These are phyloP conservation scores for Sebastes reedi DNA, from an alignment of 2,797 vertebrate genomes.

Conservation along the genomic window DNA sequence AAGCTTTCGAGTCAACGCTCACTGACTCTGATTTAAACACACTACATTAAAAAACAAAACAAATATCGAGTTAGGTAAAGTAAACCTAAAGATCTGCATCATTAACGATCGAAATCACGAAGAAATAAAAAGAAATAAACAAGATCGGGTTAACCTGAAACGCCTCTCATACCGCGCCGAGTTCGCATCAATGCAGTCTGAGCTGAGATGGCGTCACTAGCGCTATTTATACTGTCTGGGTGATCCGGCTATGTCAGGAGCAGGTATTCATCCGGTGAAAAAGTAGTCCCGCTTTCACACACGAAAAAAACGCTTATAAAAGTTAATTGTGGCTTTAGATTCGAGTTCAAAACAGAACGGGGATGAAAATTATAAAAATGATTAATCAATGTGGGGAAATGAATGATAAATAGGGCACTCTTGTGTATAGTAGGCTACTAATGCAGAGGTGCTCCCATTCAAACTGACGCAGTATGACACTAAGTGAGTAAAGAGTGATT, in stretches of 20 bases:
- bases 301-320: not conserved
- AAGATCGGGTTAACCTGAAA: conserved; percentile 1
- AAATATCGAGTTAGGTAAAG: not conserved
- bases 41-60: accelerated
- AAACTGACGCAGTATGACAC: not conserved
- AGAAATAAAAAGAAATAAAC: not conserved
- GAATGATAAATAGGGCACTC: accelerated
- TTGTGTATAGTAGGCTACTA: accelerated
- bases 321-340: accelerated
- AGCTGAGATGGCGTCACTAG: accelerated
- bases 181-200: not conserved
- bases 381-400: accelerated
- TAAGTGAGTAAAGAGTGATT: accelerated
- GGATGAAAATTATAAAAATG: not conserved
- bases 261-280: conserved; percentile 63
- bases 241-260: not conserved
- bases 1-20: not conserved
- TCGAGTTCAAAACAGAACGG: accelerated
- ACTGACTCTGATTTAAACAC: not conserved
- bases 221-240: conserved; percentile 48
- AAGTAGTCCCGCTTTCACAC: conserved; percentile 46
- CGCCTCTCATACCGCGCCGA: accelerated
- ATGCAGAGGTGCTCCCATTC: not conserved
- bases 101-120: accelerated
- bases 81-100: not conserved